Conservation (phyloP, 2,888 invertebrate genomes). For the Platycnemis pennipes region DNA sequence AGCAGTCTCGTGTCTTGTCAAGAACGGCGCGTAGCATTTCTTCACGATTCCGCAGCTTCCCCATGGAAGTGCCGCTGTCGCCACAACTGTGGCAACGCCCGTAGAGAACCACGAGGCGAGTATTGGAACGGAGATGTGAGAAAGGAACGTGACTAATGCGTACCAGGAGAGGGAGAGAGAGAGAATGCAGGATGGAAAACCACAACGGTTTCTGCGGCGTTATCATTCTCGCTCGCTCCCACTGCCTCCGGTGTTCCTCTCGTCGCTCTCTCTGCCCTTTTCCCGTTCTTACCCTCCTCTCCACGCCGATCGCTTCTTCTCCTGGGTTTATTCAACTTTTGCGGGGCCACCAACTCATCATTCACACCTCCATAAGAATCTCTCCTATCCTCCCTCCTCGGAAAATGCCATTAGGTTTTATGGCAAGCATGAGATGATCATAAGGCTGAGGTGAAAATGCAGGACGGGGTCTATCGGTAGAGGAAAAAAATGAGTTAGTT, state of each 20-base stretch:
- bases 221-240: background rate
- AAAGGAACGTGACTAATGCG: background rate
- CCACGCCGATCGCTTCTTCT: background rate
- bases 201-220: constrained; percentile 6
- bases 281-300: background rate
- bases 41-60: background rate
- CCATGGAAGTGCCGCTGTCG: background rate
- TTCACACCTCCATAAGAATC: background rate
- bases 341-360: background rate
- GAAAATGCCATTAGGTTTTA: background rate
- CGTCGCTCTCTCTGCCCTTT: background rate
- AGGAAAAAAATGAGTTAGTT: no score
- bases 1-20: background rate
- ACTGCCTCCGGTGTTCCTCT: background rate
- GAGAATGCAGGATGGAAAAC: background rate
- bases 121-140: background rate
- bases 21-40: background rate
- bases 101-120: constrained; percentile 28
- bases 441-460: no score
- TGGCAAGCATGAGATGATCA: no score
- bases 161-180: background rate
- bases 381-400: no score
- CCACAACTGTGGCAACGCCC: background rate
- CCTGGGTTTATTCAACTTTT: background rate
- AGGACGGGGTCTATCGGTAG: no score